Evolutionary conservation across 2,888 invertebrate species (phyloP), one percentile per base, ranked within the genome.

Genomic region (Thera obeliscata): DNA sequence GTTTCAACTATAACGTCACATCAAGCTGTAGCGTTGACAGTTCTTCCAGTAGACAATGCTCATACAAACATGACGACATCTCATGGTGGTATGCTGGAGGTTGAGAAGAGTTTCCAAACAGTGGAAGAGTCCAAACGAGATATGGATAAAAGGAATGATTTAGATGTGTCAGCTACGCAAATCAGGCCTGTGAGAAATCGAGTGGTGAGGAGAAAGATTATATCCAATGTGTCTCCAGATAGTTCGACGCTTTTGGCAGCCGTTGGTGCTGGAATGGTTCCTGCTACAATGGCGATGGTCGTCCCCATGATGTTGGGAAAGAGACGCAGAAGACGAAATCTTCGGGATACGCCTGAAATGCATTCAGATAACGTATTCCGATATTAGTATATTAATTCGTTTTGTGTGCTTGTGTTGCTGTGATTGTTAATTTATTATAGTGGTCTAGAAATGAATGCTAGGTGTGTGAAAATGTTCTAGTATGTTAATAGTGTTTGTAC

Each of bases 271-370:
- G 97, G 97, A 0, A 96, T 97, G 95, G 94, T 97, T 33, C 97
- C 97, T 5, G 97, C 96, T 0, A 96, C 97, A 0, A 96, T 97
- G 95, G 97, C 96, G 0, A 96, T 97, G 95, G 94, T 97, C 74
- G 95, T 97, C 49, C 97, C 97, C 0, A 95, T 97, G 94, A 95
- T 96, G 84, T 89, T 97, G 68, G 96, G 96, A n/a, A 82, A 84
- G 7, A 82, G 88, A 74, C 85, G 90, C n/a, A 78, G 87, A 72
- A 87, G 87, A 78, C 81, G 91, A 73, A 87, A 87, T 50, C 70
- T 86, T 49, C 64, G 70, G 46, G 66, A 64, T 56, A 60, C 76
- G 56, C 74, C 77, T 69, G 70, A 81, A 64, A 66, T 78, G 56
- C 74, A 85, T 76, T 70, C 86, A 73, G 78, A 85, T n/a, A 78